phyloP scores from a whole-genome alignment of 2,888 invertebrate genomes.

The Trachelus tabidus region DNA sequence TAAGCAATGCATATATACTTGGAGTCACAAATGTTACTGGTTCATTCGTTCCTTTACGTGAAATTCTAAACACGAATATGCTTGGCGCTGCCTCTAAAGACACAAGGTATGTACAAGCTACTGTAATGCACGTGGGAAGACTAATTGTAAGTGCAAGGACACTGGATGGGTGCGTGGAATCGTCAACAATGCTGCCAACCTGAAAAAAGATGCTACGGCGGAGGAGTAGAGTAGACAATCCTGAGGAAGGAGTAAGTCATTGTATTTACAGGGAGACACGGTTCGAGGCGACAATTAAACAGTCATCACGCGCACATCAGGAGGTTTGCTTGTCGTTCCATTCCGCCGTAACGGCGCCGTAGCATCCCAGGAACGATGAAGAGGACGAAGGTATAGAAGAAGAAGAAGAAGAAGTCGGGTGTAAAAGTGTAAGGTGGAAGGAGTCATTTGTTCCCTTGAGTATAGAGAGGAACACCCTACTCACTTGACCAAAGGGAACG shows the following conservation, averaged over 20 bases:
- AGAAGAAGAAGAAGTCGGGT: neutral
- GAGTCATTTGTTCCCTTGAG: neutral
- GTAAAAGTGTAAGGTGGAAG: neutral
- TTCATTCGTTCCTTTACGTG: neutral
- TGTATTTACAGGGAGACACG: conserved; percentile 2
- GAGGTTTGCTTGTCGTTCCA: neutral
- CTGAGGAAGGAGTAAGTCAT: conserved; percentile 4
- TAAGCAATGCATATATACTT: conserved; percentile 2
- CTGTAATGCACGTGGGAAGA: too few relatives aligned
- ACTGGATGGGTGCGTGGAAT: neutral
- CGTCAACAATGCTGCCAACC: neutral
- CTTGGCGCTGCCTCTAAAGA: neutral
- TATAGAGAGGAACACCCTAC: neutral
- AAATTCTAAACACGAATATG: neutral
- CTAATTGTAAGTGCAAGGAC: neutral
- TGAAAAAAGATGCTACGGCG: neutral
- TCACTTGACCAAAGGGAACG: neutral
- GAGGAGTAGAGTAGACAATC: neutral
- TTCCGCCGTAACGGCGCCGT: neutral
- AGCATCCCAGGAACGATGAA: neutral
- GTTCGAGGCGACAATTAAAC: conserved; percentile 5
- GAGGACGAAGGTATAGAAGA: neutral
- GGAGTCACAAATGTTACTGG: conserved; percentile 15
- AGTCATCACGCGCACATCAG: conserved; percentile 1
- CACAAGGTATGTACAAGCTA: neutral